Evolutionary conservation across 2,888 invertebrate genomes (phyloP).

Genomic region (Ypsolopha scabrella): DNA sequence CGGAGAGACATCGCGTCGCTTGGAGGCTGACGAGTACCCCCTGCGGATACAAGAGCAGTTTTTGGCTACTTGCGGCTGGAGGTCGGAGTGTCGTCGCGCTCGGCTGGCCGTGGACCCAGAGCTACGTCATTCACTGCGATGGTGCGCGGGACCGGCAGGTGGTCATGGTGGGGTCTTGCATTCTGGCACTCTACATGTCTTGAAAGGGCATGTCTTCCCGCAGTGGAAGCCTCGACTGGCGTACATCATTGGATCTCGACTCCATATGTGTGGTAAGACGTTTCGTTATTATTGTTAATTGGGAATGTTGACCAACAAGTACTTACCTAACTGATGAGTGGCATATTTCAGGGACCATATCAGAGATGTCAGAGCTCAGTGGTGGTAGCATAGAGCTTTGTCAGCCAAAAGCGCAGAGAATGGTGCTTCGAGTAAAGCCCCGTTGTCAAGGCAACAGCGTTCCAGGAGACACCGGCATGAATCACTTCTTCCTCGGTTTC

Average conservation of each 20-base stretch:
- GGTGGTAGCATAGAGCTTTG: constrained; percentile 56
- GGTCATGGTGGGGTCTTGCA: constrained; percentile 49
- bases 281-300: not conserved
- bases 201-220: constrained; percentile 77
- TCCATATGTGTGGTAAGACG: constrained; percentile 65
- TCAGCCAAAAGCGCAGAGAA: constrained; percentile 51
- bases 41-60: constrained; percentile 73
- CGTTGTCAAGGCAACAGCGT: constrained; percentile 42
- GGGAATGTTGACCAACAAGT: not conserved
- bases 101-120: constrained; percentile 76
- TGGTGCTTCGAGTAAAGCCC: constrained; percentile 56
- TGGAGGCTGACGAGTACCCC: constrained; percentile 68
- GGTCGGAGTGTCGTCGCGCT: constrained; percentile 67
- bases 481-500: constrained; percentile 75
- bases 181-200: constrained; percentile 67
- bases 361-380: constrained; percentile 54
- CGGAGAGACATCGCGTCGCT: constrained; percentile 64
- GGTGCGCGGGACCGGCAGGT: constrained; percentile 72
- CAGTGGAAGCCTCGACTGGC: constrained; percentile 75
- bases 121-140: constrained; percentile 70
- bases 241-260: constrained; percentile 70
- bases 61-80: constrained; percentile 70
- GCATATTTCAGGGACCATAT: constrained; percentile 33
- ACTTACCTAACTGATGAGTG: not conserved
- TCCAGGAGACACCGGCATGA: constrained; percentile 34